phyloP scores from a whole-genome alignment of 30 jellyfish, hydroid and myxozoan genomes.

The Mastigias papua region DNA sequence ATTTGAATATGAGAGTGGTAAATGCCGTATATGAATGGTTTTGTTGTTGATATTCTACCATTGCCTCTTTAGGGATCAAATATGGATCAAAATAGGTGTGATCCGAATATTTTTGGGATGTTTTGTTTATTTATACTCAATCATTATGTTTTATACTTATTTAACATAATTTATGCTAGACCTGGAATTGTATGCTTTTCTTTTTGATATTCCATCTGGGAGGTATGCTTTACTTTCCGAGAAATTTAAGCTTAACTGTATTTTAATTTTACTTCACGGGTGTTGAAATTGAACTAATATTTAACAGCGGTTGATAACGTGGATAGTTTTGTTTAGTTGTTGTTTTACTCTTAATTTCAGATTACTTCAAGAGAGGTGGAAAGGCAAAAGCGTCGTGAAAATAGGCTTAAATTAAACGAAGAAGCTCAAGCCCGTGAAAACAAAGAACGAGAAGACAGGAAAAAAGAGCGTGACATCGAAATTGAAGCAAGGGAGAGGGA shows the following conservation, averaged over 20 bases:
- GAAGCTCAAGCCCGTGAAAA: slow-evolving; percentile 33
- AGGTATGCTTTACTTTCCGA: neutral
- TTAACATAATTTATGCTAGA: neutral
- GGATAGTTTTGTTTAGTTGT: no score
- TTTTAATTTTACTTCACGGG: no score
- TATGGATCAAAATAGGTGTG: no score
- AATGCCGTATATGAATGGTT: no score
- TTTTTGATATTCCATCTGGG: neutral
- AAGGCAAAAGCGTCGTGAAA: slow-evolving; percentile 39
- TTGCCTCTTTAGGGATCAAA: no score
- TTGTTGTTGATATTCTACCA: no score
- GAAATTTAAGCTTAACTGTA: neutral
- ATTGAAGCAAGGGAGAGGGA: slow-evolving; percentile 14
- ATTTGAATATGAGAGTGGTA: no score
- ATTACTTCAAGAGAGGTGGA: slow-evolving; percentile 53
- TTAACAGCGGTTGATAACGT: no score
- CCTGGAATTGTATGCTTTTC: neutral
- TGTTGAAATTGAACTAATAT: no score
- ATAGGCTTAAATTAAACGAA: neutral
- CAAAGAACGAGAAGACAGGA: slow-evolving; percentile 42
- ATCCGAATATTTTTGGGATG: no score
- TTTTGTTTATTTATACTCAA: no score
- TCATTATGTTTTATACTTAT: no score
- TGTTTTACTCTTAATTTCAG: neutral
- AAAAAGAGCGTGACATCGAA: slow-evolving; percentile 49